Evolutionary conservation across 2,888 invertebrate species (phyloP).

Genomic region (Bombylius discolor): DNA sequence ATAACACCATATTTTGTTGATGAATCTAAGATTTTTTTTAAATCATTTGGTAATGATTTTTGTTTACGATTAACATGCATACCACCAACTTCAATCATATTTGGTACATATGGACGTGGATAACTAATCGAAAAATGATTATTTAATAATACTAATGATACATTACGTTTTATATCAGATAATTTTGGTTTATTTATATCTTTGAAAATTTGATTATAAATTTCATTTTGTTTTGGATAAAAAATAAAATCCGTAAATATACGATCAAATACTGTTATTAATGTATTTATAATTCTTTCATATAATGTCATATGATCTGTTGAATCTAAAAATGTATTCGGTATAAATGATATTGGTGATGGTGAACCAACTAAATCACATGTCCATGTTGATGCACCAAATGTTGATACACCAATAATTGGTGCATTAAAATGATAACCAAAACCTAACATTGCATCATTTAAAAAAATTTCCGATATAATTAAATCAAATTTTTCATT

Average conservation of each 20-base stretch:
- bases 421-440: slow-evolving; percentile 22
- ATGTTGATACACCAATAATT: slow-evolving; percentile 18
- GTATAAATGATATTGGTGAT: slow-evolving; percentile 30
- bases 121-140: slow-evolving; percentile 29
- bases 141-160: slow-evolving; percentile 29
- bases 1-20: slow-evolving; percentile 37
- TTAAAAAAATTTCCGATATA: slow-evolving; percentile 31
- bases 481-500: slow-evolving; percentile 33
- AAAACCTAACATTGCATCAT: slow-evolving; percentile 31
- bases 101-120: slow-evolving; percentile 31
- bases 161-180: slow-evolving; percentile 21
- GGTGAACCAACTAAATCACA: slow-evolving; percentile 22
- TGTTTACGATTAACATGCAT: slow-evolving; percentile 30
- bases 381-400: slow-evolving; percentile 11
- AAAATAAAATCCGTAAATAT: slow-evolving; percentile 20
- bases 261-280: slow-evolving; percentile 20
- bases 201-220: slow-evolving; percentile 26
- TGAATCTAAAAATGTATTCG: slow-evolving; percentile 22
- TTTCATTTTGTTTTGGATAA: slow-evolving; percentile 24
- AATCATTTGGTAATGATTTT: slow-evolving; percentile 26
- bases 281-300: slow-evolving; percentile 29
- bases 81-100: slow-evolving; percentile 35
- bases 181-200: slow-evolving; percentile 21
- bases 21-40: slow-evolving; percentile 32
- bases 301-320: slow-evolving; percentile 30